Percentiles rank a stretch among this genome's conserved stretches.
Conservation (phyloP, 2,888 invertebrate species). For the Hemaris fuciformis region DNA sequence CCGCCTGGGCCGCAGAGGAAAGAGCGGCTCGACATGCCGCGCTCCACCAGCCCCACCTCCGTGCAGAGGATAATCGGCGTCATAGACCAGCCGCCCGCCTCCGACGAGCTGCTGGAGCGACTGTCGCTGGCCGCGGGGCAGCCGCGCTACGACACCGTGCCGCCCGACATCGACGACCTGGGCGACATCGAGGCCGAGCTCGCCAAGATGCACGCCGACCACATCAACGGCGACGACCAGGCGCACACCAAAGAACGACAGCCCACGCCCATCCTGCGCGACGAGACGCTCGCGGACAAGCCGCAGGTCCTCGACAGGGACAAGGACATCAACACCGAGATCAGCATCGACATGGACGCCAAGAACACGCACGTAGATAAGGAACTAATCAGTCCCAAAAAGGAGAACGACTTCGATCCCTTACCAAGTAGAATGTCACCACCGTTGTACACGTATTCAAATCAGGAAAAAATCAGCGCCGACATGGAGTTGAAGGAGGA, state of each 20-base stretch:
- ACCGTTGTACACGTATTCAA: constrained; percentile 89
- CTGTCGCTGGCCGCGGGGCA: constrained; percentile 50
- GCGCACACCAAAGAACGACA: constrained; percentile 30
- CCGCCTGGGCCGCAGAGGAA: constrained; percentile 78
- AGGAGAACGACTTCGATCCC: constrained; percentile 80
- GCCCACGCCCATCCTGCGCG: constrained; percentile 30
- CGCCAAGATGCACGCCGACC: constrained; percentile 84
- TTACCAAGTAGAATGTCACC: constrained; percentile 87
- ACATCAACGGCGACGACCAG: constrained; percentile 64
- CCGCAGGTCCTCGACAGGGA: constrained; percentile 21
- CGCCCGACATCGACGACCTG: constrained; percentile 77
- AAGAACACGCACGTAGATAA: constrained; percentile 7
- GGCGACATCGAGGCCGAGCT: constrained; percentile 86
- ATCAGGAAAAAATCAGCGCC: constrained; percentile 81
- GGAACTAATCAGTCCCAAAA: constrained; percentile 30
- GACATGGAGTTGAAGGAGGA: constrained; percentile 61
- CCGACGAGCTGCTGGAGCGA: constrained; percentile 57
- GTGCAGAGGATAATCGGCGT: constrained; percentile 75
- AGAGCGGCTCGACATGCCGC: constrained; percentile 69
- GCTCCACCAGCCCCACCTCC: constrained; percentile 66
- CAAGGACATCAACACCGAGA: constrained; percentile 16
- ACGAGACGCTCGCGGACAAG: constrained; percentile 22
- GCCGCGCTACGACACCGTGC: constrained; percentile 59
- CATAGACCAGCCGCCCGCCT: constrained; percentile 53
- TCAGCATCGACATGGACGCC: constrained; percentile 19